Base-by-base conservation (phyloP, 1,140 invertebrate species). In the Ceratoteleas bidentatus region DNA sequence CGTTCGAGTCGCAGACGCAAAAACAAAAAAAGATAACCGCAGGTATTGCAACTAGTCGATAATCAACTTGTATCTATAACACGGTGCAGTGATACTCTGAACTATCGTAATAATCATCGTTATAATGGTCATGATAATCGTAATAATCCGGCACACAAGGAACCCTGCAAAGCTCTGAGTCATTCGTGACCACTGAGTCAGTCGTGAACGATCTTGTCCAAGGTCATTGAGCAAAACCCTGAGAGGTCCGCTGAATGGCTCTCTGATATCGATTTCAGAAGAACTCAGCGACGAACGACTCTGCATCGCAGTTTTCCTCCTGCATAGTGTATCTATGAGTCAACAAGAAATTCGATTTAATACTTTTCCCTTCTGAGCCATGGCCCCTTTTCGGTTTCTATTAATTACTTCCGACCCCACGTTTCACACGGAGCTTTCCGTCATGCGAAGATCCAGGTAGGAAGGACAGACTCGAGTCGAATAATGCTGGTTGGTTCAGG, bases 311-410 rank as follows among this genome's bases (percentile, higher is more conserved):
- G 4, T 24, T 24, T 24, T 24, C 24, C 24, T 24, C 24, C 1
- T 24, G 66, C 76, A 78, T 78, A 84, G n/a, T 78, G 72, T 85
- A 82, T 86, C 78, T 88, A 85, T 83, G 84, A 86, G 78, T 88
- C 86, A 89, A 88, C 87, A 88, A 88, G 87, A 84, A 88, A 88
- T 88, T 88, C 81, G 83, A 84, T 85, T 76, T 65, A 84, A 77
- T 85, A 82, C 70, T 24, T 83, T 65, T 73, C 32, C 60, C 66
- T 53, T 40, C 61, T 2, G 45, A 13, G 11, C 6, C 11, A 6
- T 13, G 45, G 13, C 11, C n/a, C n/a, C 10, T 49, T 49, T 0
- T 49, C 10, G 38, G 2, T 14, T 49, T 49, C n/a, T 14, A 6
- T 49, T 24, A 24, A 24, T 24, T 24, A 24, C 24, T 24, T 24